Percentiles rank a stretch among this genome's conserved stretches.
Evolutionary conservation across 2,113 vertebrate species (phyloP).

Genomic region (Reinhardtius hippoglossoides): DNA sequence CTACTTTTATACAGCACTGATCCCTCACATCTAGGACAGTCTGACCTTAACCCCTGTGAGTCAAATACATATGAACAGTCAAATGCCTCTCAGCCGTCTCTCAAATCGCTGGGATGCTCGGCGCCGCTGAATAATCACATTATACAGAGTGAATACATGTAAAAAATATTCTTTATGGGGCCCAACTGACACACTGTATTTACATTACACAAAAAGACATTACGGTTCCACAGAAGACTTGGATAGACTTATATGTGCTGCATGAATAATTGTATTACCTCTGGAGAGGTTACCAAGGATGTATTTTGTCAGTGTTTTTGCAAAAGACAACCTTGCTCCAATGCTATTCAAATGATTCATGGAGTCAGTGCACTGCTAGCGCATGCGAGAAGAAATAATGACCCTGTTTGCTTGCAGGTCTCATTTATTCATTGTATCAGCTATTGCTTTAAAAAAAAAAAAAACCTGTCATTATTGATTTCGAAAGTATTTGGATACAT

Average conservation of each 20-base stretch:
- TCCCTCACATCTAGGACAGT: slow-evolving; percentile 9
- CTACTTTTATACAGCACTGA: slow-evolving; percentile 15
- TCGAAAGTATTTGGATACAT: background rate
- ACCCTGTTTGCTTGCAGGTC: slow-evolving; percentile 17
- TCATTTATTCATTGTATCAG: slow-evolving; percentile 6
- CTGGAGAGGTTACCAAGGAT: slow-evolving; percentile 31
- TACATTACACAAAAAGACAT: slow-evolving; percentile 16
- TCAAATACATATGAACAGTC: slow-evolving; percentile 37
- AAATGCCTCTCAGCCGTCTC: slow-evolving; percentile 34
- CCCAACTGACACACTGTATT: slow-evolving; percentile 36
- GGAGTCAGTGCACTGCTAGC: slow-evolving; percentile 2
- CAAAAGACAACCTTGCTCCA: slow-evolving; percentile 13
- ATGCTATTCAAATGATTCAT: slow-evolving; percentile 23
- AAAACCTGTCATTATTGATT: background rate
- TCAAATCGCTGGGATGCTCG: background rate
- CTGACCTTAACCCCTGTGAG: slow-evolving; percentile 19
- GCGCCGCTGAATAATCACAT: slow-evolving; percentile 29
- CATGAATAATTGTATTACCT: slow-evolving; percentile 20
- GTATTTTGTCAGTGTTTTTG: slow-evolving; percentile 14
- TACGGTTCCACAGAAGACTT: slow-evolving; percentile 11
- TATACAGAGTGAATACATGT: slow-evolving; percentile 15
- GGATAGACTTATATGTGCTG: slow-evolving; percentile 27
- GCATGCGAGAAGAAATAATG: slow-evolving; percentile 16
- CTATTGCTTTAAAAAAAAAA: slow-evolving; percentile 12
- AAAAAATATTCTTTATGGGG: slow-evolving; percentile 1